These are phyloP conservation scores for Dolichopus griseipennis DNA, from an alignment of 2,888 invertebrate species.

Conservation along the genomic window DNA sequence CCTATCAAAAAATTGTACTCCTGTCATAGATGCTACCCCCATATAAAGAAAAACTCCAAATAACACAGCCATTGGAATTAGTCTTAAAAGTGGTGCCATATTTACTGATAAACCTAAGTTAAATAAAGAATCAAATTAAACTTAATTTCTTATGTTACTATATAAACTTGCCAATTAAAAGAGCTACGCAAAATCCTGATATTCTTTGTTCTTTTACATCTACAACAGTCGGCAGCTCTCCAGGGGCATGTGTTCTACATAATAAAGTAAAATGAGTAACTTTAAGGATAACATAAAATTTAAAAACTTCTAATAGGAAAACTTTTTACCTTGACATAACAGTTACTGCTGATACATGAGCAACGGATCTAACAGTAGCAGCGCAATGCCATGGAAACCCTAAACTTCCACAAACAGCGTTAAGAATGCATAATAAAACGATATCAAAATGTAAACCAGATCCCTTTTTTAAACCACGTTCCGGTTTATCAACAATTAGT, in stretches of 20 bases:
- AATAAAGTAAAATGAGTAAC: background rate
- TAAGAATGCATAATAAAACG: constrained; percentile 70
- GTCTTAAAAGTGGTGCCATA: constrained; percentile 62
- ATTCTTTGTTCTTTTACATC: constrained; percentile 81
- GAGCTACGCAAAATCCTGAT: constrained; percentile 63
- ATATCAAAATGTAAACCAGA: constrained; percentile 89
- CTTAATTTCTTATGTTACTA: too few relatives aligned
- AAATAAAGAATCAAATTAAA: background rate
- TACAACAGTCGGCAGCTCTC: constrained; percentile 76
- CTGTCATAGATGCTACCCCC: constrained; percentile 83
- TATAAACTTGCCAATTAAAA: constrained; percentile 46
- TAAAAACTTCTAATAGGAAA: background rate
- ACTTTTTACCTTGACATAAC: constrained; percentile 58
- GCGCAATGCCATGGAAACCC: constrained; percentile 91
- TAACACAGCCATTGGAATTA: constrained; percentile 82
- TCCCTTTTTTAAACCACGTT: constrained; percentile 77
- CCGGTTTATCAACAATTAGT: constrained; percentile 85
- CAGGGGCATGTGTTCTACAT: constrained; percentile 75
- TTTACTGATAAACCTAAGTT: constrained; percentile 65
- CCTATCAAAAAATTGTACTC: constrained; percentile 78
- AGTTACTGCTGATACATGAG: constrained; percentile 82
- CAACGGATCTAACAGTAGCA: constrained; percentile 81
- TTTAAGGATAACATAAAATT: background rate
- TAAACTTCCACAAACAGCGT: constrained; percentile 69
- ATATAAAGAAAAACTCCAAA: constrained; percentile 91